These are phyloP conservation scores for Tapirus indicus DNA, from an alignment of 2,797 vertebrate species.

Conservation along the genomic window DNA sequence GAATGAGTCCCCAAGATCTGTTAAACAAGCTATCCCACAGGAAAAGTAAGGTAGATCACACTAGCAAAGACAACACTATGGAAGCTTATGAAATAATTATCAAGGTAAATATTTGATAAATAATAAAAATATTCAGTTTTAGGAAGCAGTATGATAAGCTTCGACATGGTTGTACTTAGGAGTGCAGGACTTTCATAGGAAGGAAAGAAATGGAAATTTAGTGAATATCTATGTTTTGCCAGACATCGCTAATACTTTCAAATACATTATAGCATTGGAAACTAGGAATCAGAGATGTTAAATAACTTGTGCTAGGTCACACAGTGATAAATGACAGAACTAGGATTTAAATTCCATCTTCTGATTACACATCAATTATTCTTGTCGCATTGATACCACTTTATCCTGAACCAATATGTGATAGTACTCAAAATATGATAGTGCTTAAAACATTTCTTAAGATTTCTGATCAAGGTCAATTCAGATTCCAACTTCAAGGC, in stretches of 20 bases:
- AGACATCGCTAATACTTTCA: background rate
- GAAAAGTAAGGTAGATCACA: background rate
- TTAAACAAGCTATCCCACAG: background rate
- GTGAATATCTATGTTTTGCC: background rate
- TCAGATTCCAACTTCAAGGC: constrained; percentile 2
- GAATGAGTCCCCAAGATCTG: background rate
- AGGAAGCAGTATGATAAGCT: background rate
- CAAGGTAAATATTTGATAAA: constrained; percentile 59
- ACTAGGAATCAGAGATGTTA: background rate
- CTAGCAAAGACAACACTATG: background rate
- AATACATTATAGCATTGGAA: background rate
- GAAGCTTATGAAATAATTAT: background rate
- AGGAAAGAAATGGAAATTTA: constrained; percentile 33
- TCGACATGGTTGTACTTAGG: background rate
- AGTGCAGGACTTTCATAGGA: background rate
- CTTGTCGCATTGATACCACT: background rate
- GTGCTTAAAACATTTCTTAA: background rate
- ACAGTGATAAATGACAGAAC: background rate
- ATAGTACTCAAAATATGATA: background rate
- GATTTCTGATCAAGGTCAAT: constrained; percentile 9
- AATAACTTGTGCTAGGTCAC: background rate
- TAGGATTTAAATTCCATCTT: background rate
- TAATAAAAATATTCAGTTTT: constrained; percentile 47
- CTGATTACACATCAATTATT: constrained; percentile 32
- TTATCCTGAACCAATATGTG: background rate